Percentiles rank a stretch among this genome's conserved stretches.
Evolutionary conservation across 2,888 invertebrate species (phyloP).

Genomic region (Perizoma affinitatum): DNA sequence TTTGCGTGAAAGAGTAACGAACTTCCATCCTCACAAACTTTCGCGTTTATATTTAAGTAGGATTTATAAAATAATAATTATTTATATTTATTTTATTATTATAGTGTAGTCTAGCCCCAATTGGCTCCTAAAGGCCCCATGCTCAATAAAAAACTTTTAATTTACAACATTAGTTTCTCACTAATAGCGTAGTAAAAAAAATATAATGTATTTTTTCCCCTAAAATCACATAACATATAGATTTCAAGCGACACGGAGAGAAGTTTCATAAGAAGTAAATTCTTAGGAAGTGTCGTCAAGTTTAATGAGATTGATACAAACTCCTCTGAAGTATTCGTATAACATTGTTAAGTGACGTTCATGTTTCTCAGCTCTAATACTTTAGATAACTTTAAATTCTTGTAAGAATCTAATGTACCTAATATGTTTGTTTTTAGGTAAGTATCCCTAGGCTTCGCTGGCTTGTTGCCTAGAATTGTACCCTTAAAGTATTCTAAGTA

Average conservation of each 20-base stretch:
- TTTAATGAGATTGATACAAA: constrained; percentile 66
- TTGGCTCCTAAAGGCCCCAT: too few relatives aligned
- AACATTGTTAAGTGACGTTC: constrained; percentile 26
- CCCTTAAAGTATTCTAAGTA: too few relatives aligned
- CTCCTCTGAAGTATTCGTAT: constrained; percentile 47
- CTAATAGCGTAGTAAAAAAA: background rate
- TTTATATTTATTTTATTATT: too few relatives aligned
- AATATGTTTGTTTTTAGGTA: background rate
- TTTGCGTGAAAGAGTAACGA: too few relatives aligned
- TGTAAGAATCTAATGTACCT: background rate
- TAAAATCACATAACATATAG: constrained; percentile 3
- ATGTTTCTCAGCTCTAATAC: constrained; percentile 25
- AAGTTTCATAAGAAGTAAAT: constrained; percentile 30
- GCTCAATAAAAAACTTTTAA: too few relatives aligned
- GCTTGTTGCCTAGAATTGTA: too few relatives aligned
- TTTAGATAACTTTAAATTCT: constrained; percentile 24
- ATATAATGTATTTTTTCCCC: background rate
- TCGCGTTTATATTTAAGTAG: too few relatives aligned
- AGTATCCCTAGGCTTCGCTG: too few relatives aligned
- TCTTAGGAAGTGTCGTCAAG: constrained; percentile 51
- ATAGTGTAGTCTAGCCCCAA: too few relatives aligned
- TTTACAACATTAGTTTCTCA: background rate
- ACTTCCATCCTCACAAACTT: too few relatives aligned
- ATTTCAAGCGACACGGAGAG: constrained; percentile 16
- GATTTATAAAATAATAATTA: too few relatives aligned